A percentile compares a stretch with the other conserved stretches of the same genome.
Conservation (phyloP, 2,797 vertebrate species). For the Syngnathus rostellatus region DNA sequence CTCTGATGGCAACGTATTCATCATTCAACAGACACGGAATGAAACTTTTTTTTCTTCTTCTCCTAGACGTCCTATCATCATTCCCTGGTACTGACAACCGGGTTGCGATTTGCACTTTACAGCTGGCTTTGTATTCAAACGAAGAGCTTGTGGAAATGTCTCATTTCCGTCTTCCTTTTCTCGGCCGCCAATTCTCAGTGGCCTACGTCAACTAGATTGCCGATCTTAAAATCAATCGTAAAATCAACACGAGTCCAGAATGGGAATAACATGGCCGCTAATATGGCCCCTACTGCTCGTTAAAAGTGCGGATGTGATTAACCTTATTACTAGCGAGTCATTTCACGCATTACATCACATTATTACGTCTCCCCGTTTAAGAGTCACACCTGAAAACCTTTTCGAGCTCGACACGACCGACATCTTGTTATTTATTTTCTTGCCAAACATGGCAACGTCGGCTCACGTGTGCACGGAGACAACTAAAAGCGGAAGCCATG, state of each 20-base stretch:
- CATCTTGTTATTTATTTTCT: constrained; percentile 10
- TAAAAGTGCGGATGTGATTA: constrained; percentile 47
- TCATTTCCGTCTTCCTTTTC: constrained; percentile 5
- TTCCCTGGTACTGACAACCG: no score
- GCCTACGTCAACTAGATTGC: constrained; percentile 30
- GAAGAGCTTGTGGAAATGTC: not conserved
- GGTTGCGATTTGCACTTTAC: not conserved
- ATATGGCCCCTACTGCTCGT: constrained; percentile 49
- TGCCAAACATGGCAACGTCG: not conserved
- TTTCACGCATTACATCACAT: constrained; percentile 47
- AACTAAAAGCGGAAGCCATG: constrained; percentile 49
- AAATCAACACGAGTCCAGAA: constrained; percentile 54
- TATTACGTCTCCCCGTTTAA: constrained; percentile 27
- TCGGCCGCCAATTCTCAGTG: constrained; percentile 27
- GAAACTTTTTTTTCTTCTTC: no score
- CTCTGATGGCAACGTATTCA: constrained; percentile 30
- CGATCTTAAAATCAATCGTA: constrained; percentile 52
- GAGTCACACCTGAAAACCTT: constrained; percentile 17
- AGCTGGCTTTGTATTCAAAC: not conserved
- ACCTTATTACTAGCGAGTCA: constrained; percentile 37
- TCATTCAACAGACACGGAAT: constrained; percentile 12
- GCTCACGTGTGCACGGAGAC: constrained; percentile 16
- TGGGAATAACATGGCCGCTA: constrained; percentile 37
- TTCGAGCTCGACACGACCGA: constrained; percentile 28
- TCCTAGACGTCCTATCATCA: constrained; percentile 5